These are phyloP conservation scores for Busseola fusca DNA, from an alignment of 2,888 invertebrate genomes.

Conservation along the genomic window DNA sequence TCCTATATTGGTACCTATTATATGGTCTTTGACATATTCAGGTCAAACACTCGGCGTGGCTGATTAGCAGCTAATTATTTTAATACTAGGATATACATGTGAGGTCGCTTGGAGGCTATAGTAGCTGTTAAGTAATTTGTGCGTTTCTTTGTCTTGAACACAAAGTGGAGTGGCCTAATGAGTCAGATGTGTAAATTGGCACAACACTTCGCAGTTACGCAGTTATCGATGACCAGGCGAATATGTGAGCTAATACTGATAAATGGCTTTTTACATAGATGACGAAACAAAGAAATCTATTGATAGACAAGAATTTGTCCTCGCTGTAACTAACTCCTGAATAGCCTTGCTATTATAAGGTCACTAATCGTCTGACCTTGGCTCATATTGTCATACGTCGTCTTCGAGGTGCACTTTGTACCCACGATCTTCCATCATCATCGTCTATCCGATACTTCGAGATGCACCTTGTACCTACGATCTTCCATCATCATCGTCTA, in stretches of 20 bases:
- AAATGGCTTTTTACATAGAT: neutral
- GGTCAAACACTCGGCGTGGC: slow-evolving; percentile 30
- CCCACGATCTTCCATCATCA: no score
- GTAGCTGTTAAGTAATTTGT: slow-evolving; percentile 13
- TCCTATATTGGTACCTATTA: slow-evolving; percentile 14
- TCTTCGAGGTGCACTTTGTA: neutral
- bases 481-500: neutral
- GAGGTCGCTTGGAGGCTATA: slow-evolving; percentile 32
- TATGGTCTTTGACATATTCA: slow-evolving; percentile 39
- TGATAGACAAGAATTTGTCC: neutral
- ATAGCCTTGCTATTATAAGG: neutral
- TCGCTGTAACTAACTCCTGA: neutral
- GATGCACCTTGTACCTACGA: neutral
- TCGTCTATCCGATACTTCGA: no score
- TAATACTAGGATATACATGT: slow-evolving; percentile 24
- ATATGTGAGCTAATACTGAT: slow-evolving; percentile 25
- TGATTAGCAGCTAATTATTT: slow-evolving; percentile 33
- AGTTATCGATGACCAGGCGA: slow-evolving; percentile 28
- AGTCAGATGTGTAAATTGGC: slow-evolving; percentile 43
- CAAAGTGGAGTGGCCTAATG: slow-evolving; percentile 18
- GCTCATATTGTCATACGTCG: neutral
- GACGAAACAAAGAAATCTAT: slow-evolving; percentile 19
- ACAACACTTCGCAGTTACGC: slow-evolving; percentile 9
- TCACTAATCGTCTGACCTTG: neutral
- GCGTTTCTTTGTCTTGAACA: slow-evolving; percentile 48